These are phyloP conservation scores for Perca schrenkii DNA, from an alignment of 2,113 vertebrate genomes.

Conservation along the genomic window DNA sequence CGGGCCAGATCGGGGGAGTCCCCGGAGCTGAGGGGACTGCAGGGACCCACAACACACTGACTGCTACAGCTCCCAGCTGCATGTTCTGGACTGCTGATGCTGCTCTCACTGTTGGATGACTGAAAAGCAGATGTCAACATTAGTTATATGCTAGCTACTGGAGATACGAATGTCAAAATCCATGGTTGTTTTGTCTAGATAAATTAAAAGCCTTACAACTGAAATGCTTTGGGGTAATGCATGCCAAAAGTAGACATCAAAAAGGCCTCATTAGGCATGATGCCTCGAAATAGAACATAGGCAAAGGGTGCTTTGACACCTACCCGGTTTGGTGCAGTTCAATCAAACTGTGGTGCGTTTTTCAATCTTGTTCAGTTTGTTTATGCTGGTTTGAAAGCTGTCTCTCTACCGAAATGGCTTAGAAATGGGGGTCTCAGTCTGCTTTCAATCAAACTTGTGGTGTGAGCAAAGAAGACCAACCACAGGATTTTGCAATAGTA, in stretches of 20 bases:
- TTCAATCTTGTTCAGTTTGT: neutral
- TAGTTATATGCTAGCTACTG: neutral
- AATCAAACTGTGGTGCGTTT: neutral
- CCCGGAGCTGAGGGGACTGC: conserved; percentile 72
- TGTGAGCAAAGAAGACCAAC: no score
- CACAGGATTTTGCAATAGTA: neutral
- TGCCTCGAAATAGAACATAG: neutral
- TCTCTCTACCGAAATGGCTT: neutral
- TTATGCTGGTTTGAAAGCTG: neutral
- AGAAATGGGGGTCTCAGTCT: neutral
- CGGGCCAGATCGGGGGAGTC: conserved; percentile 64
- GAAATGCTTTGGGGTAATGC: neutral
- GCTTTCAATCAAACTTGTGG: neutral
- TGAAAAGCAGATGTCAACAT: conserved; percentile 54
- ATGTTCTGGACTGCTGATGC: conserved; percentile 81
- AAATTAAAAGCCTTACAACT: neutral
- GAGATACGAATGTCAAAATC: neutral
- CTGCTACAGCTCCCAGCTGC: conserved; percentile 74
- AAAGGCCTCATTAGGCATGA: neutral
- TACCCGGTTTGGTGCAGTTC: neutral
- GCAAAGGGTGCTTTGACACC: neutral
- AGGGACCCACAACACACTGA: conserved; percentile 70
- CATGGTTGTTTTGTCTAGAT: neutral
- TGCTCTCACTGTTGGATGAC: conserved; percentile 86
- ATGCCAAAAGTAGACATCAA: neutral